Evolutionary conservation across 2,113 vertebrate genomes (phyloP).

Genomic region (Lepisosteus osseus): DNA sequence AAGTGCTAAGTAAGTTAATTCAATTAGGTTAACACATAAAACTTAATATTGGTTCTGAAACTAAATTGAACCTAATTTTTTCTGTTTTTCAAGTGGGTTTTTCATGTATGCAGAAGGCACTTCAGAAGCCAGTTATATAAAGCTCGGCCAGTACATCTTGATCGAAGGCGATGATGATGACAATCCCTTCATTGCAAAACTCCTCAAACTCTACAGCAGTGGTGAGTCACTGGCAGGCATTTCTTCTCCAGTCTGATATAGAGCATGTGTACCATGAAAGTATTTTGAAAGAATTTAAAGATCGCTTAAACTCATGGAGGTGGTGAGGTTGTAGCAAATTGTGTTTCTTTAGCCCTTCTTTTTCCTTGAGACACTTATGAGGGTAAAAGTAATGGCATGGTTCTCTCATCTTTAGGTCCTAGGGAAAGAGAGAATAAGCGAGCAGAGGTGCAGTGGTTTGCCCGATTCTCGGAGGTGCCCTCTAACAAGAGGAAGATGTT

Average conservation of each 20-base stretch:
- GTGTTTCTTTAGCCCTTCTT: no score
- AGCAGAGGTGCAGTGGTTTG: constrained; percentile 85
- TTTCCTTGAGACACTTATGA: neutral
- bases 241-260: no score
- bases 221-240: constrained; percentile 58
- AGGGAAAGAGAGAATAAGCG: constrained; percentile 61
- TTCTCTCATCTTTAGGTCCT: no score
- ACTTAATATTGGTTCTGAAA: no score
- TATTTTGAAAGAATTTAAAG: no score
- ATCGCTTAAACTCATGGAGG: no score
- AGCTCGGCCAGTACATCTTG: constrained; percentile 75
- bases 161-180: constrained; percentile 77
- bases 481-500: constrained; percentile 65
- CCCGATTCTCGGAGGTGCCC: constrained; percentile 74
- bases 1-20: no score
- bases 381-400: no score
- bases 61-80: neutral
- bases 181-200: constrained; percentile 76
- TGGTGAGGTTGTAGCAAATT: no score
- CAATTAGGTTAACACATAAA: no score
- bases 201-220: constrained; percentile 75
- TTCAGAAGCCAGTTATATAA: constrained; percentile 45
- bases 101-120: constrained; percentile 58
- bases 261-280: neutral
- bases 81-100: constrained; percentile 65